These are phyloP conservation scores for Grus americana DNA, from an alignment of 2,113 vertebrate species.

Conservation along the genomic window DNA sequence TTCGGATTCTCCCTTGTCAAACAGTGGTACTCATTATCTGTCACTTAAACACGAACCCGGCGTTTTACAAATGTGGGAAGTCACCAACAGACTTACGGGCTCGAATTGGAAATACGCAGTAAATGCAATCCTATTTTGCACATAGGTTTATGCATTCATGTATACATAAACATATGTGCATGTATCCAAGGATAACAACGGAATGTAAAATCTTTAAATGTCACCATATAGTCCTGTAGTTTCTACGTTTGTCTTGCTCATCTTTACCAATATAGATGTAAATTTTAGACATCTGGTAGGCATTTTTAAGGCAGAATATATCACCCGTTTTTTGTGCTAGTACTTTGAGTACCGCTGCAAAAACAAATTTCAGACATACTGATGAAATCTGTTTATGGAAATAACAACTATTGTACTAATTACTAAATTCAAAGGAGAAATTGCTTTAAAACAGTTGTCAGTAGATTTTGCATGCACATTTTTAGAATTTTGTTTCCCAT, in stretches of 20 bases:
- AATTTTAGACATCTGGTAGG: not conserved
- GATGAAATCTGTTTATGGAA: not conserved
- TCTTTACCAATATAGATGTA: not conserved
- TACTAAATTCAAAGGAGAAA: not conserved
- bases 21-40: constrained; percentile 33
- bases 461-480: not conserved
- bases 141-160: not conserved
- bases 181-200: not conserved
- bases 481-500: not conserved
- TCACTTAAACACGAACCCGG: not conserved
- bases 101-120: not conserved
- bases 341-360: constrained; percentile 30
- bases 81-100: not conserved
- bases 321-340: not conserved
- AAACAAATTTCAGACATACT: not conserved
- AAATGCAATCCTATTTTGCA: not conserved
- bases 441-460: not conserved
- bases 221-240: not conserved
- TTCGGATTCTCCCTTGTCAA: not conserved
- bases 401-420: not conserved
- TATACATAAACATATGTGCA: constrained; percentile 6
- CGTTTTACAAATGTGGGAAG: not conserved
- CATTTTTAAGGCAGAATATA: not conserved
- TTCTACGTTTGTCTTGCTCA: not conserved
- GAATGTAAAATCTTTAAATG: not conserved